These are phyloP conservation scores for Malurus cyaneus DNA, from an alignment of 2,113 vertebrate species.

Conservation along the genomic window DNA sequence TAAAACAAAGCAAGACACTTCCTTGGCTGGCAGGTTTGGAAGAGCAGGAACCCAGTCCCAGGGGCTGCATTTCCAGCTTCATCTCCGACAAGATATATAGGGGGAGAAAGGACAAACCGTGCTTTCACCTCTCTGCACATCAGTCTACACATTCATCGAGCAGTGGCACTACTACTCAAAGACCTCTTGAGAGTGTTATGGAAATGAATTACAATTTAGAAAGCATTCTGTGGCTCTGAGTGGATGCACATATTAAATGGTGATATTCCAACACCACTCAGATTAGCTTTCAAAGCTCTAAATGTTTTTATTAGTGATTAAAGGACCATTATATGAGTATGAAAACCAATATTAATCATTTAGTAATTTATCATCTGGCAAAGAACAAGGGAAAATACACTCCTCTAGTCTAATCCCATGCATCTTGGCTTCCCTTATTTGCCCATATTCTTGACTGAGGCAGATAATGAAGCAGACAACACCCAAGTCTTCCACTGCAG, in stretches of 20 bases:
- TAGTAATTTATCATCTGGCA: not conserved
- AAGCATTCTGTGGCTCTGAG: not conserved
- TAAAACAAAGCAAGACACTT: conserved; percentile 15
- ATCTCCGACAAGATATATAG: not conserved
- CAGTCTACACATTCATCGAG: not conserved
- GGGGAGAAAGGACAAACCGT: not conserved
- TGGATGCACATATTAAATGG: not conserved
- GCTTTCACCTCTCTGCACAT: not conserved
- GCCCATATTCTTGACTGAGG: not conserved
- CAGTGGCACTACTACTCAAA: not conserved
- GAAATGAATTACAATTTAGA: not conserved
- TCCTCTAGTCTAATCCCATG: not conserved
- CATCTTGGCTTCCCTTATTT: not conserved
- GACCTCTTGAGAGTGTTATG: not conserved
- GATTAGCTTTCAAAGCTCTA: not conserved
- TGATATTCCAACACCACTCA: not conserved
- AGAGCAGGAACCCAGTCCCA: not conserved
- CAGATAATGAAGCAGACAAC: not conserved
- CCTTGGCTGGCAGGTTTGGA: conserved; percentile 1
- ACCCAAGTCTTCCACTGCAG: not conserved
- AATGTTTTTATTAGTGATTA: not conserved
- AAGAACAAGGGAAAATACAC: not conserved
- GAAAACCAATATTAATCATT: not conserved
- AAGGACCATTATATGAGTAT: not conserved
- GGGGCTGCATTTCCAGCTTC: not conserved